phyloP scores from a whole-genome alignment of 2,113 vertebrate genomes.

The Xyrauchen texanus region DNA sequence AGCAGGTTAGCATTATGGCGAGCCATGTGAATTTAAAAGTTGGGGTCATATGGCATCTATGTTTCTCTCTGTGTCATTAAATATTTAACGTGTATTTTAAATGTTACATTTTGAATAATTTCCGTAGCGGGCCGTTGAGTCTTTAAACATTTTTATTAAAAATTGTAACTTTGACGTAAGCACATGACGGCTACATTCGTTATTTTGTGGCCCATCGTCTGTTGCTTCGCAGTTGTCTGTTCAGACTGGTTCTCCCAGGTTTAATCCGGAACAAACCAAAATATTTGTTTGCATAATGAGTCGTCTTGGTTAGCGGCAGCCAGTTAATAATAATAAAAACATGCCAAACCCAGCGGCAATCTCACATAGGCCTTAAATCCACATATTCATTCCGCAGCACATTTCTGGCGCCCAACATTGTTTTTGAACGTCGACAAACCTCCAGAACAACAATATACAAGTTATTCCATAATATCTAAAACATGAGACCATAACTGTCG shows the following conservation, averaged over 20 bases:
- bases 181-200: slow-evolving; percentile 1
- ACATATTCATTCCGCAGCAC: background rate
- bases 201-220: background rate
- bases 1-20: slow-evolving; percentile 20
- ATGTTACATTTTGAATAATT: background rate
- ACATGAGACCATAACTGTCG: too few relatives aligned
- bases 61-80: background rate
- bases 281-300: background rate
- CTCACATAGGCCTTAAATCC: background rate
- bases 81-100: background rate
- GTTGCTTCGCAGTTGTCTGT: background rate
- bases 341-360: too few relatives aligned
- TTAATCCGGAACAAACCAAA: slow-evolving; percentile 6
- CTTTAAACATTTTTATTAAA: background rate
- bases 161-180: background rate
- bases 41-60: background rate
- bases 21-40: slow-evolving; percentile 26
- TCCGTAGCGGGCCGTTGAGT: too few relatives aligned
- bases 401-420: slow-evolving; percentile 8
- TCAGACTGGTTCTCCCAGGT: slow-evolving; percentile 35
- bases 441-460: too few relatives aligned
- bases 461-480: too few relatives aligned
- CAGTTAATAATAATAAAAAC: background rate
- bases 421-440: background rate
- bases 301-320: background rate